Conservation (phyloP, 2,797 vertebrate species). For the Xenopus petersii region DNA sequence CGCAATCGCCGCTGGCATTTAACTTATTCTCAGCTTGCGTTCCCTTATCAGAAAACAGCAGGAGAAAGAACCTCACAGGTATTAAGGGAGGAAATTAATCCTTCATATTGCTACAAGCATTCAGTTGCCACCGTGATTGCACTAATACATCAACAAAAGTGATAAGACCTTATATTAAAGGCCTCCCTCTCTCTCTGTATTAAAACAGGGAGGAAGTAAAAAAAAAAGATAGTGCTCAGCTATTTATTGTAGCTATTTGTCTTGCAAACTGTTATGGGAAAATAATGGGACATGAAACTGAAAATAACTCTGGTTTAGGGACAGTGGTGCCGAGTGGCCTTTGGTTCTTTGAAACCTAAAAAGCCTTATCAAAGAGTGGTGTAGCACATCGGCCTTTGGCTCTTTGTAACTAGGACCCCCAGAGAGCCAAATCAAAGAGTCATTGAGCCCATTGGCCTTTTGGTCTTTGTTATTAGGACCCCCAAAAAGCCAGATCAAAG, state of each 20-base stretch:
- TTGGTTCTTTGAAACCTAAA: no score
- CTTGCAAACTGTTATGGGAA: neutral
- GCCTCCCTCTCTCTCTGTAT: conserved; percentile 26
- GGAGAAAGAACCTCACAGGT: conserved; percentile 28
- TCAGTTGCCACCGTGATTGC: conserved; percentile 41
- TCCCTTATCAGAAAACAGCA: conserved; percentile 41
- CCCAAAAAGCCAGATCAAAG: no score
- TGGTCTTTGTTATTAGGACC: no score
- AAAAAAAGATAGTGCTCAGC: conserved; percentile 7
- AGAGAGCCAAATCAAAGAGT: no score
- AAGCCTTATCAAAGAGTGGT: no score
- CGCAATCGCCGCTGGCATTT: conserved; percentile 34
- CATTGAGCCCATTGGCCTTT: no score
- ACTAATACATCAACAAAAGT: conserved; percentile 39
- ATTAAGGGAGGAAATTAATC: conserved; percentile 47
- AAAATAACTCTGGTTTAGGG: no score
- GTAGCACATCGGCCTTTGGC: no score
- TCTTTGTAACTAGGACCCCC: no score
- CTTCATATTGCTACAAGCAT: conserved; percentile 41
- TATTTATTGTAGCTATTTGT: conserved; percentile 36
- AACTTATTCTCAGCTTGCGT: conserved; percentile 40
- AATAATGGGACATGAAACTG: no score
- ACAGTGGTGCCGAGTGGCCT: no score
- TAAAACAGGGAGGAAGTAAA: conserved; percentile 21
- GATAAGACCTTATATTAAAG: conserved; percentile 40